A percentile compares a stretch with the other conserved stretches of the same genome.
phyloP scores from a whole-genome alignment of 1,140 invertebrate species.

The Spodoptera litura region DNA sequence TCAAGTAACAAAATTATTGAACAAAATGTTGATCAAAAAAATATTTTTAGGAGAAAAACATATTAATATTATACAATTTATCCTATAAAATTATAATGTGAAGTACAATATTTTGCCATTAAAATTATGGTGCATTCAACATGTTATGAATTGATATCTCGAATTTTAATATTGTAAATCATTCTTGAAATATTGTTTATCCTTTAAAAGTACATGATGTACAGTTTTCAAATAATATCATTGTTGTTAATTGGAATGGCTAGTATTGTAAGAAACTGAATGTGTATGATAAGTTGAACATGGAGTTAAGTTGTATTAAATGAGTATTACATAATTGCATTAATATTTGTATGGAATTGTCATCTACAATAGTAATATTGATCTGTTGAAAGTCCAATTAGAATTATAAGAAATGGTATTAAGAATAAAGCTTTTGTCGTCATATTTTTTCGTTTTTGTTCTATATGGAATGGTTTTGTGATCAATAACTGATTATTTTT shows the following conservation, averaged over 20 bases:
- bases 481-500: too few species aligned
- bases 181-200: neutral
- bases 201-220: slow-evolving; percentile 14
- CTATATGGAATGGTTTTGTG: too few species aligned
- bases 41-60: neutral
- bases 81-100: neutral
- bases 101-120: neutral
- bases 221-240: slow-evolving; percentile 33
- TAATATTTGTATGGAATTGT: too few species aligned
- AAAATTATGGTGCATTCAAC: too few species aligned
- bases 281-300: neutral
- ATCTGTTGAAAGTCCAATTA: slow-evolving; percentile 34
- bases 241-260: slow-evolving; percentile 15
- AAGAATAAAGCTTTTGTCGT: slow-evolving; percentile 42
- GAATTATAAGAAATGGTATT: slow-evolving; percentile 26
- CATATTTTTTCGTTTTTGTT: slow-evolving; percentile 1
- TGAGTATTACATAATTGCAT: slow-evolving; percentile 3
- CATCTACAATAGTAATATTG: neutral
- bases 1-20: slow-evolving; percentile 12
- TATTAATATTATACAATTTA: neutral
- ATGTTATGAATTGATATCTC: too few species aligned
- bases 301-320: neutral
- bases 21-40: neutral
- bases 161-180: too few species aligned
- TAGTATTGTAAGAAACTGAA: neutral